Evolutionary conservation across 2,113 vertebrate genomes (phyloP), one percentile per base, ranked within the genome.

Genomic region (Lynx canadensis): DNA sequence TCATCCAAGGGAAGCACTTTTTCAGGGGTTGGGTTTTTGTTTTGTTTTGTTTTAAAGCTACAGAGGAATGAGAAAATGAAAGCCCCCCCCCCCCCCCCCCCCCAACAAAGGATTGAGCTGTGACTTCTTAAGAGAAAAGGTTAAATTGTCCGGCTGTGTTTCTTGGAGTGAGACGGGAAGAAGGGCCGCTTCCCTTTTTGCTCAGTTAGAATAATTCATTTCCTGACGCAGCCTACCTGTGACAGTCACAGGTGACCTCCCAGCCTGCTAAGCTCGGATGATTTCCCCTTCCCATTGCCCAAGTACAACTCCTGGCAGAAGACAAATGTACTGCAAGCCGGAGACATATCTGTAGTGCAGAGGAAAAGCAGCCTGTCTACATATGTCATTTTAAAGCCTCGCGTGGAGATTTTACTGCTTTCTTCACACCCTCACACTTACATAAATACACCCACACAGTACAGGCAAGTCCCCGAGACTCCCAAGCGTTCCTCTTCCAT

Each of bases 381-480:
- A 89, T 94, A 92, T 97, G 97, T 97, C 95, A 94, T 73, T 97
- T 73, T 87, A 68, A 95, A 98, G 87, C 48, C 94, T 98, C 27
- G 84, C 11, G 0, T 6, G 13, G 84, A 97, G 96, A 95, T 97
- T 98, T 98, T 97, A 96, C 91, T 96, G 95, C 97, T 98, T 98
- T 98, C 95, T 98, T 98, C 98, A 95, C 91, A 98, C 94, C 95
- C 97, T 98, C 97, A 63, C 89, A 84, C 97, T 97, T 97, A 95
- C 27, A 97, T 93, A 98, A 98, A 98, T 92, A 98, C 80, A 94
- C 71, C 89, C 87, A 98, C 86, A 11, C 29, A 52, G 78, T 14
- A 63, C 48, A 79, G 91, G 96, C 90, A 48, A 91, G 52, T 85
- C 97, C 97, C 98, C 21, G 89, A 95, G 95, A 80, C 96, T 12